These are phyloP conservation scores for Crax fasciolata DNA, from an alignment of 2,797 vertebrate species.

Conservation along the genomic window DNA sequence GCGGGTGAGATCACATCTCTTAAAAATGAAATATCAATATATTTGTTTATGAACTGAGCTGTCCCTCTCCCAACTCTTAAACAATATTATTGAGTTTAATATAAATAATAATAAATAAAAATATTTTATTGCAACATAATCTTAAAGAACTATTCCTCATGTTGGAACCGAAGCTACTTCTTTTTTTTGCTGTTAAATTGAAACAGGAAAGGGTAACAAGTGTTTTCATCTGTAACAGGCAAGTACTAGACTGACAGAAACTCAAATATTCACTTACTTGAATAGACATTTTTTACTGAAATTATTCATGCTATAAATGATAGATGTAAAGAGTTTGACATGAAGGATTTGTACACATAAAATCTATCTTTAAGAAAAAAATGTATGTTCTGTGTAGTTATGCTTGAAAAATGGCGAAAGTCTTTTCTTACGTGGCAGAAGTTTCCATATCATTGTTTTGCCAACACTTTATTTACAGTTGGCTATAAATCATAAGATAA, in stretches of 20 bases:
- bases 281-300: too few species aligned
- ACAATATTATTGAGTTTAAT: neutral
- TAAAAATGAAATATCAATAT: neutral
- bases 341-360: too few species aligned
- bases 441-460: neutral
- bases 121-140: neutral
- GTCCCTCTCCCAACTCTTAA: neutral
- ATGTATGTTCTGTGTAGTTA: neutral
- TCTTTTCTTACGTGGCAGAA: neutral
- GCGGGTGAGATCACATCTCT: neutral
- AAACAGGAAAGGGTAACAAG: neutral
- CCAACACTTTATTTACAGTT: neutral
- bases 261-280: too few species aligned
- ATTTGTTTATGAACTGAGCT: neutral
- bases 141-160: neutral
- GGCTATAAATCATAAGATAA: neutral
- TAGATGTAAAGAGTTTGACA: neutral
- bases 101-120: neutral
- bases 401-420: neutral
- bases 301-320: too few species aligned
- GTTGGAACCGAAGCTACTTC: neutral
- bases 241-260: neutral
- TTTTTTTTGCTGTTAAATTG: neutral
- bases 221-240: neutral
- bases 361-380: neutral